These are phyloP conservation scores for Ommatoiulus sabulosus DNA, from an alignment of 2,888 invertebrate species.

Conservation along the genomic window DNA sequence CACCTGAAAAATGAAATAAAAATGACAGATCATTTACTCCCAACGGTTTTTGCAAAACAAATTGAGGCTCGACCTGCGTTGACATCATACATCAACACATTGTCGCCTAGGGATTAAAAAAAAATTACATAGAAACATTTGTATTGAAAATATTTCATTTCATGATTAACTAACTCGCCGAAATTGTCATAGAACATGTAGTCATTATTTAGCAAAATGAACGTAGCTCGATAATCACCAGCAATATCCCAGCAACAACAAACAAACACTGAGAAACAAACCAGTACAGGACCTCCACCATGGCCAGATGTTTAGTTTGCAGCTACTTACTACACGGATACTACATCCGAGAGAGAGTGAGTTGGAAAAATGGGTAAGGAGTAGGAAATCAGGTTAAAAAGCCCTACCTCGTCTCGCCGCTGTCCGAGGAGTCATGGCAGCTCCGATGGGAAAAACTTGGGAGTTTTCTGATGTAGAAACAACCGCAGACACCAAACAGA, in stretches of 20 bases:
- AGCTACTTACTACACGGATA: too few relatives aligned
- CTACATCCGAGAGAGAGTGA: too few relatives aligned
- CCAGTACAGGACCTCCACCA: neutral
- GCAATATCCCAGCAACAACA: neutral
- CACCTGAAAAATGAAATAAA: neutral
- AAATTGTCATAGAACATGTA: too few relatives aligned
- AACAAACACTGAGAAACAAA: neutral
- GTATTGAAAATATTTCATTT: too few relatives aligned
- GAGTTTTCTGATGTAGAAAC: neutral
- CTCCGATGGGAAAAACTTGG: conserved; percentile 20
- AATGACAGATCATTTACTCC: neutral
- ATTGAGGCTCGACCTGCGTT: too few relatives aligned
- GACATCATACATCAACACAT: too few relatives aligned
- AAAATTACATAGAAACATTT: too few relatives aligned
- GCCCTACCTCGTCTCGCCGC: conserved; percentile 6
- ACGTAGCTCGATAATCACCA: neutral
- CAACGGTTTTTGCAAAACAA: too few relatives aligned
- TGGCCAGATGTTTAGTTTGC: neutral
- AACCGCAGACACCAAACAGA: conserved; percentile 37
- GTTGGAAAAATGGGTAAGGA: neutral
- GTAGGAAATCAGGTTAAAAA: neutral
- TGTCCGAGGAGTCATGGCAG: conserved; percentile 1
- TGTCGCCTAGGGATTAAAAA: too few relatives aligned
- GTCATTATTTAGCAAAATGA: neutral
- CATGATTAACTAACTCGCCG: too few relatives aligned